These are phyloP conservation scores for Antedon mediterranea DNA, from an alignment of 53 echinoderm and acorn worm genomes.

Conservation along the genomic window DNA sequence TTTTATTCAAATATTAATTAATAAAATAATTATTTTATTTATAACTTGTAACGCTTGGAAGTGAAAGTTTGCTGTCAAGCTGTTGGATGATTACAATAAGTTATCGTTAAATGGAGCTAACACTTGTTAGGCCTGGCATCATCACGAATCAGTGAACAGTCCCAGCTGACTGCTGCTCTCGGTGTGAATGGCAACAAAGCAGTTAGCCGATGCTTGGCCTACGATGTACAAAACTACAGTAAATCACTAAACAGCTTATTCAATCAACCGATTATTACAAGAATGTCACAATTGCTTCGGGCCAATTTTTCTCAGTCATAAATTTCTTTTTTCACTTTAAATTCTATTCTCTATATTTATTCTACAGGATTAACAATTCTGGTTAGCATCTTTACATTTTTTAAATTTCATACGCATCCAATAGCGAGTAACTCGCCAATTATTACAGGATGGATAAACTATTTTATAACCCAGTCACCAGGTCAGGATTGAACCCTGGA, in stretches of 20 bases:
- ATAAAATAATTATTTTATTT: not conserved
- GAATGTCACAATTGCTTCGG: not conserved
- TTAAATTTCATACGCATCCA: no score
- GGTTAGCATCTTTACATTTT: no score
- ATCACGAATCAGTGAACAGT: not conserved
- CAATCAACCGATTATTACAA: not conserved
- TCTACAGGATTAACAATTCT: no score
- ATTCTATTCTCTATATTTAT: no score
- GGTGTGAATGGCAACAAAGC: not conserved
- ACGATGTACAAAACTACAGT: not conserved
- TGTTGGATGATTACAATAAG: not conserved
- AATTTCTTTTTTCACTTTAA: not conserved
- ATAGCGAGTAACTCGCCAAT: no score
- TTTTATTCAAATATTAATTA: no score
- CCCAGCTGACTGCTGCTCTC: not conserved
- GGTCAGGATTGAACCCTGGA: no score
- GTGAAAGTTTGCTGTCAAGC: not conserved
- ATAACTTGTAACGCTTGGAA: not conserved
- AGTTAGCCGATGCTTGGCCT: not conserved
- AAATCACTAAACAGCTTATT: not conserved
- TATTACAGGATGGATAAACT: no score
- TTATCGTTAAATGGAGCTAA: not conserved
- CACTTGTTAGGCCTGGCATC: not conserved
- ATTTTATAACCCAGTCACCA: no score
- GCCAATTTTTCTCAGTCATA: not conserved